Evolutionary conservation across 2,888 invertebrate genomes (phyloP), one percentile per base, ranked within the genome.

Genomic region (Cordilura impudica): DNA sequence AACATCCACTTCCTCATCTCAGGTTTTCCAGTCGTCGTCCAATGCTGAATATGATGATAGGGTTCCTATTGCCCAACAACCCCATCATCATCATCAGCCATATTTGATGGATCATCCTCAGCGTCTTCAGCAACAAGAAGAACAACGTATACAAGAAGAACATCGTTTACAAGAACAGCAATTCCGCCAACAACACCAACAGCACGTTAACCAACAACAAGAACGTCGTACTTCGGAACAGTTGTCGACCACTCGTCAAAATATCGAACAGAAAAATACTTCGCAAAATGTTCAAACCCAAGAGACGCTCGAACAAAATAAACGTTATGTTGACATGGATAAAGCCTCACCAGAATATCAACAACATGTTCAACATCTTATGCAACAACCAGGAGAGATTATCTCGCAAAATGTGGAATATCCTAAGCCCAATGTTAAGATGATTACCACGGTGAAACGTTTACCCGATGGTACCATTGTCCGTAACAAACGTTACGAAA

Each of bases 401-500:
- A 91, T 92, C 12, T 92, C 93, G 5, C 91, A 91, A 70, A 92
- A 92, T 73, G 90, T 93, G 65, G 92, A 93, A 83, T 92, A 93
- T 87, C 92, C 93, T 60, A 93, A 94, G 86, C 92, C 94, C 74
- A 92, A 92, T 87, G 93, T 94, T 49, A 92, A 93, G 89, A 92
- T 93, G 81, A 91, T 93, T 6, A 93, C 93, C 12, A 94, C 94
- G 83, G 94, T 93, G 0, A 92, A 93, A 82, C 92, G 92, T 56
- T 88, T 94, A 47, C 92, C 93, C 0, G 94, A 93, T 84, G 94
- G 94, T 14, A 93, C 93, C 1, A 91, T 91, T 47, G 92, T 94
- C 0, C 94, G 93, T n/a, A 94, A 93, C 77, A 94, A 93, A 18
- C 91, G 92, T 49, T 92, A 93, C 39, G 94, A 94, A 86, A 93